These are phyloP conservation scores for Mystacornis crossleyi DNA, from an alignment of 2,113 vertebrate species.

Conservation along the genomic window DNA sequence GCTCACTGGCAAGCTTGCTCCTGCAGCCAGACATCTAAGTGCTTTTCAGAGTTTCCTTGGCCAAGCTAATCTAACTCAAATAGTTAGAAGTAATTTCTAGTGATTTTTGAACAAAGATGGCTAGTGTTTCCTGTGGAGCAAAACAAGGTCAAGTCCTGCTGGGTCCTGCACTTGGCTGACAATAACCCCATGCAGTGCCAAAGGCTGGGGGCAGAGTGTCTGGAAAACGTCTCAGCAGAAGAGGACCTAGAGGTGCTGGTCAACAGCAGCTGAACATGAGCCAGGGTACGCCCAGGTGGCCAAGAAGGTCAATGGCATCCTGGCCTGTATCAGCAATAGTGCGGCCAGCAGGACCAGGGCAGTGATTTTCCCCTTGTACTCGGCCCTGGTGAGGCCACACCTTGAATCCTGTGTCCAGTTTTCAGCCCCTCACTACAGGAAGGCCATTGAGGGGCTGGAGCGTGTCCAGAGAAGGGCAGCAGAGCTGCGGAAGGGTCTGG, in stretches of 20 bases:
- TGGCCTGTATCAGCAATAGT: not conserved
- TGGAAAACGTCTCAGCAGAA: not conserved
- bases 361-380: rapidly evolving
- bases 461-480: rapidly evolving
- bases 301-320: not conserved
- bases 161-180: not conserved
- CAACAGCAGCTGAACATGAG: not conserved
- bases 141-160: not conserved
- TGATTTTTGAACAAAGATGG: not conserved
- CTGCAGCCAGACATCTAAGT: not conserved
- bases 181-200: not conserved
- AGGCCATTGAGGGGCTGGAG: not conserved
- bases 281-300: not conserved
- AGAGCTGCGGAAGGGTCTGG: not conserved
- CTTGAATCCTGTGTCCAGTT: rapidly evolving
- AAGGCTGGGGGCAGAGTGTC: not conserved
- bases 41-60: not conserved
- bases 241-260: not conserved
- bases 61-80: not conserved
- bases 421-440: not conserved
- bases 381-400: rapidly evolving
- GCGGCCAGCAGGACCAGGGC: not conserved
- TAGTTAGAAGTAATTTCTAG: not conserved
- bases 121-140: not conserved
- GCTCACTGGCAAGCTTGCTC: not conserved